Percentiles rank a stretch among this genome's conserved stretches.
phyloP scores from a whole-genome alignment of 1,140 invertebrate species.

The Pseudachorutes palmiensis region DNA sequence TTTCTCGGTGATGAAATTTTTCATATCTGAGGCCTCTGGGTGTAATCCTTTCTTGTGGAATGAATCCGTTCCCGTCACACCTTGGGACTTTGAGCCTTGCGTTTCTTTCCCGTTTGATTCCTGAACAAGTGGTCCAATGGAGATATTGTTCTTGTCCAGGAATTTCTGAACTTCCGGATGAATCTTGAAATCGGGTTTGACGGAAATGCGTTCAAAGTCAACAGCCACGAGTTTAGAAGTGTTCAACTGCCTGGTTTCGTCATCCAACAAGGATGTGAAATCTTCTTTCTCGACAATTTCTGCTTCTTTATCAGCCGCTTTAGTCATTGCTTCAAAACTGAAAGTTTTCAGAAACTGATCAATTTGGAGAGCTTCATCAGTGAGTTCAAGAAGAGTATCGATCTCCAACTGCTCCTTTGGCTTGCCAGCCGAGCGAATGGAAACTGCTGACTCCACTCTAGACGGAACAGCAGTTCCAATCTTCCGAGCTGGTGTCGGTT shows the following conservation, averaged over 20 bases:
- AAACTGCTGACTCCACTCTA: neutral
- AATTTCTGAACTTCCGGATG: conserved; percentile 3
- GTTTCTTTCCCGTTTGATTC: neutral
- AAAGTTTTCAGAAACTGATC: neutral
- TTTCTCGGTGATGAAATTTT: neutral
- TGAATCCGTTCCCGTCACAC: neutral
- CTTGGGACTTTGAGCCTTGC: neutral
- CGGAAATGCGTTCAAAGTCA: neutral
- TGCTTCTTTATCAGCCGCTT: neutral
- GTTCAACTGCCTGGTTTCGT: neutral
- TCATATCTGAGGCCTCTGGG: neutral
- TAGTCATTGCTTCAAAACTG: neutral
- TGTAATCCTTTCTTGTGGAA: too few species aligned
- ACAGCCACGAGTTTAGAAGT: neutral
- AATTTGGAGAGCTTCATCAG: neutral
- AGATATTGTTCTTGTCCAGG: neutral
- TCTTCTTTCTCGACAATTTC: neutral
- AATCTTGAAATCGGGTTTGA: neutral
- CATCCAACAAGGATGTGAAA: neutral
- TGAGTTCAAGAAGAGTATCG: neutral
- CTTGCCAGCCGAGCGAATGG: neutral
- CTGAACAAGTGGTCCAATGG: neutral
- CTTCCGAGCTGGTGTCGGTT: neutral
- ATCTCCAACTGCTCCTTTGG: neutral
- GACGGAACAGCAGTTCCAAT: neutral